Conservation (phyloP, 2,113 vertebrate species). For the Myotis brandtii region DNA sequence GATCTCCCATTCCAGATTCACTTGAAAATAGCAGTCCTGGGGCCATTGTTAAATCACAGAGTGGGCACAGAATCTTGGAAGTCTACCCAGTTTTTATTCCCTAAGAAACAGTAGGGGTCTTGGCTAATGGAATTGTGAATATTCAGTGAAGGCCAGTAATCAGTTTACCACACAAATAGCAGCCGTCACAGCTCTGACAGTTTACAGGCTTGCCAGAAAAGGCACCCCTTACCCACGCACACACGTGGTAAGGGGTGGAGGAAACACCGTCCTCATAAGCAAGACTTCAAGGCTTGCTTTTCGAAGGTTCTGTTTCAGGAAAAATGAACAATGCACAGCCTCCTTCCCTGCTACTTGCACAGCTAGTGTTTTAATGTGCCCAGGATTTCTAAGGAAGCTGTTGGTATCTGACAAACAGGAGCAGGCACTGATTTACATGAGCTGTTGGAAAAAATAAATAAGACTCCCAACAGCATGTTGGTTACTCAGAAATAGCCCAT, state of each 20-base stretch:
- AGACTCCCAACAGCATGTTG: background rate
- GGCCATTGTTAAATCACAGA: constrained; percentile 68
- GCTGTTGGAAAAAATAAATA: constrained; percentile 36
- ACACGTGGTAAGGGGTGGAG: background rate
- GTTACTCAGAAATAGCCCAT: background rate
- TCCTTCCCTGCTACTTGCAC: background rate
- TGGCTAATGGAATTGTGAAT: constrained; percentile 60
- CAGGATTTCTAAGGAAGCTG: background rate
- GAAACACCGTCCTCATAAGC: background rate
- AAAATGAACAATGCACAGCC: constrained; percentile 36
- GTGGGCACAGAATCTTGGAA: constrained; percentile 67
- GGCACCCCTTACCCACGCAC: background rate
- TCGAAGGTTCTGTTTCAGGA: constrained; percentile 38
- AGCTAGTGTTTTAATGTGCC: constrained; percentile 20
- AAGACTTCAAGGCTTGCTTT: background rate
- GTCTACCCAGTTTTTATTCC: constrained; percentile 62
- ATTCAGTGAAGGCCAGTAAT: constrained; percentile 63
- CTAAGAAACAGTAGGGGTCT: constrained; percentile 53
- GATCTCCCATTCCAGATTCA: constrained; percentile 55
- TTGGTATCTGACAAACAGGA: constrained; percentile 47
- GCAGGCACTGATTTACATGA: background rate
- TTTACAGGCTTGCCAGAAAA: constrained; percentile 29
- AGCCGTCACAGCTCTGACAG: background rate
- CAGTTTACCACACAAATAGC: constrained; percentile 64
- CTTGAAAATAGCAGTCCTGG: constrained; percentile 65